These are phyloP conservation scores for Mustela nigripes DNA, from an alignment of 2,113 vertebrate species.

Conservation along the genomic window DNA sequence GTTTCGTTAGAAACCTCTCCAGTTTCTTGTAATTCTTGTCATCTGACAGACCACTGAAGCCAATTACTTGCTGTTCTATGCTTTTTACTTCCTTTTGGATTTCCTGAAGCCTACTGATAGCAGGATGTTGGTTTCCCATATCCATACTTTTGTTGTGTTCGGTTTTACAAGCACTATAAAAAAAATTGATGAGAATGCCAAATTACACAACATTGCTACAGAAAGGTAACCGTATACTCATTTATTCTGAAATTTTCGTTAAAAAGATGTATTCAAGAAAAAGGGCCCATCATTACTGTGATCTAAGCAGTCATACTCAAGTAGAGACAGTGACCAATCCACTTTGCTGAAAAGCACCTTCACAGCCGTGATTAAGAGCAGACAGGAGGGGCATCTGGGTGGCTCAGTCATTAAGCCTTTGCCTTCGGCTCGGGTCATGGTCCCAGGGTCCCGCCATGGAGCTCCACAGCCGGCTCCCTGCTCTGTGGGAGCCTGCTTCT, in stretches of 20 bases:
- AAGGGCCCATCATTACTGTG: not conserved
- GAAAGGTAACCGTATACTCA: rapidly evolving
- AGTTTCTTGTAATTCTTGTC: slow-evolving; percentile 95
- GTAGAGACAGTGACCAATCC: not conserved
- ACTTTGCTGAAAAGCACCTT: not conserved
- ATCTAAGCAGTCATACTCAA: not conserved
- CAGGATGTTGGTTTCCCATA: slow-evolving; percentile 95
- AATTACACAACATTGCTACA: slow-evolving; percentile 22
- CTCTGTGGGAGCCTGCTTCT: rapidly evolving
- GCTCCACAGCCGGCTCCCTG: no score
- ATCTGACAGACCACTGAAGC: slow-evolving; percentile 94
- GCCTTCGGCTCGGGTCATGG: no score
- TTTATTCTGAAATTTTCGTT: not conserved
- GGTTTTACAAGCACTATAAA: slow-evolving; percentile 82
- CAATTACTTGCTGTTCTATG: slow-evolving; percentile 94
- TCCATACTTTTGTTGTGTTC: slow-evolving; percentile 94
- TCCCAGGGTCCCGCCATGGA: no score
- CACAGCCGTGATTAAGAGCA: not conserved
- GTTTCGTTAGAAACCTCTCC: slow-evolving; percentile 93
- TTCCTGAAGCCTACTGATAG: slow-evolving; percentile 94
- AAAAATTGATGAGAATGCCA: not conserved
- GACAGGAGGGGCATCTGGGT: not conserved
- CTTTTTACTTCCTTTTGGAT: slow-evolving; percentile 94
- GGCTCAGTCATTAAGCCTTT: no score
- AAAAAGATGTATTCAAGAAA: not conserved